Base-by-base conservation (phyloP, 2,113 vertebrate species). In the Megaleporinus macrocephalus region DNA sequence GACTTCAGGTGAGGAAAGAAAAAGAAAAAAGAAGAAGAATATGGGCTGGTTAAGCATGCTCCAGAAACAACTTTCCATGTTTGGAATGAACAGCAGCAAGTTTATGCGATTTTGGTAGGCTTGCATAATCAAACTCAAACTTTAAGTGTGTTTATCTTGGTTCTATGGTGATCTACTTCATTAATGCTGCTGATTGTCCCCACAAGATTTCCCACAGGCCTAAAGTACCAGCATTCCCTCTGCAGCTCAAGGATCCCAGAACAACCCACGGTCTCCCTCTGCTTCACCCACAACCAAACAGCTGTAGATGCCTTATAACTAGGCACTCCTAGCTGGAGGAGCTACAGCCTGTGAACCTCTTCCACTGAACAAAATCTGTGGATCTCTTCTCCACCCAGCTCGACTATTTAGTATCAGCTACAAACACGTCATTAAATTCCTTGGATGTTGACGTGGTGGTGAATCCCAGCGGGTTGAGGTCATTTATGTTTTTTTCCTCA, bases 401-500 rank as follows among this genome's bases (percentile, higher is more conserved):
- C 4, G 12, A 24, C 22, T 49, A 47, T 13, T 71, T 41, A 62
- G 1, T 80, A 33, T 80, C 20, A 80, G 36, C 16, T 49, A 80
- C 10, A 41, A 72, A 73, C 18, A 72, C 55, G 49, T 80, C 2
- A 73, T 81, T 57, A 75, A 75, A 68, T 81, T 55, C 79, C 72
- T 81, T 41, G 22, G 18, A 75, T 57, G 14, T 12, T 66, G 79
- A 66, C 12, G 30, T 51, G 15, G 27, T 55, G 55, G 41, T 66
- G 47, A 66, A 36, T 74, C 71, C 44, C 71, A 66, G 22, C 27
- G 41, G 44, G 53, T 29, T 71, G 57, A 76, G 18, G 4, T 76
- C 41, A 79, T 82, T 47, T 70, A 55, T 76, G 53, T 71, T 73
- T 66, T 49, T 49, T 51, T 72, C 36, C 22, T 76, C 36, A 86